These are phyloP conservation scores for Cheumatopsyche charites DNA, from an alignment of 1,140 invertebrate genomes.

Conservation along the genomic window DNA sequence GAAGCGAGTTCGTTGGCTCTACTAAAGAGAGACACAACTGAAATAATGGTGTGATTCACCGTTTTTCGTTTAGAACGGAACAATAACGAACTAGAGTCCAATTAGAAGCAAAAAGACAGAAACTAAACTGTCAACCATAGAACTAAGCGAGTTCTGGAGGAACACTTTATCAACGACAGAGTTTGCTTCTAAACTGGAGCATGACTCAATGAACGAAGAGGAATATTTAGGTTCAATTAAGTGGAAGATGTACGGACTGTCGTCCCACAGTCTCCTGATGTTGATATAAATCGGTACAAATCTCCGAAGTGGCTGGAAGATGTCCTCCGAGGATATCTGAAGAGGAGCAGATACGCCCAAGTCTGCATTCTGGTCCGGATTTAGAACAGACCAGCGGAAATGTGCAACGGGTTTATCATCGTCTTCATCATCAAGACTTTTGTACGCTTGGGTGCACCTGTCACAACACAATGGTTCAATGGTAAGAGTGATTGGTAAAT, in stretches of 20 bases:
- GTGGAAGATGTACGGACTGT: too few relatives aligned
- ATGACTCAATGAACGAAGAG: slow-evolving; percentile 1
- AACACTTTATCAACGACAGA: neutral
- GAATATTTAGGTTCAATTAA: neutral
- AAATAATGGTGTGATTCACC: slow-evolving; percentile 18
- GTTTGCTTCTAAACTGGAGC: slow-evolving; percentile 2
- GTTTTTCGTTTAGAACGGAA: neutral
- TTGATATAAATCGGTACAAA: neutral
- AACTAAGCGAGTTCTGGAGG: neutral
- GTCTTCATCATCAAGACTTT: neutral
- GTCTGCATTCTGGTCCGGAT: slow-evolving; percentile 9
- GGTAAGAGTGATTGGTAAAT: too few relatives aligned
- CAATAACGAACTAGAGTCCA: too few relatives aligned
- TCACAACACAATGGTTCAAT: neutral
- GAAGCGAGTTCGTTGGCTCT: slow-evolving; percentile 6
- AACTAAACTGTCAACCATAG: neutral
- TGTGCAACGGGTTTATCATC: neutral
- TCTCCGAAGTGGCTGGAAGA: neutral
- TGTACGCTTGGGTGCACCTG: slow-evolving; percentile 6
- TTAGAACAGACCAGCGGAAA: slow-evolving; percentile 5
- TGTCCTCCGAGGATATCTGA: neutral
- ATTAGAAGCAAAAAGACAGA: neutral
- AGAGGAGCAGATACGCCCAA: neutral
- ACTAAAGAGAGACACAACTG: neutral
- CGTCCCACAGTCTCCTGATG: too few relatives aligned